These are phyloP conservation scores for Machaerirhynchus nigripectus DNA, from an alignment of 2,113 vertebrate species.

Conservation along the genomic window DNA sequence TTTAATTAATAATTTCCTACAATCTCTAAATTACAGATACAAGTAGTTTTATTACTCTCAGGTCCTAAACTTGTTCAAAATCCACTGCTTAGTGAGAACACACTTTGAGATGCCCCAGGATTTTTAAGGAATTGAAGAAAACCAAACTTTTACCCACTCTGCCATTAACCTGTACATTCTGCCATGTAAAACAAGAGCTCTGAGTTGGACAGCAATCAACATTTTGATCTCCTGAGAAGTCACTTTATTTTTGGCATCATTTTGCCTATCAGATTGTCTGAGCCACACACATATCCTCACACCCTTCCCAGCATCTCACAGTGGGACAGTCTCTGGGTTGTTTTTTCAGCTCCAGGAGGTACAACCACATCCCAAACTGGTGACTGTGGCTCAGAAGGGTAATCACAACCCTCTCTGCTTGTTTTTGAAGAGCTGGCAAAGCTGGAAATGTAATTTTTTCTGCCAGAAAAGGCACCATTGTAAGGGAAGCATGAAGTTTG, in stretches of 20 bases:
- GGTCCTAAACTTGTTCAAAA: not conserved
- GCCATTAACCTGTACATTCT: not conserved
- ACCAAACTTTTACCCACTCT: not conserved
- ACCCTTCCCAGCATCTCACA: not conserved
- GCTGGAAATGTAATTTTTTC: not conserved
- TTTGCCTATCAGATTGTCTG: not conserved
- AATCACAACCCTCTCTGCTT: not conserved
- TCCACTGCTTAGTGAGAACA: not conserved
- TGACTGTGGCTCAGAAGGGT: accelerated
- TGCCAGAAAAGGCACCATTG: not conserved
- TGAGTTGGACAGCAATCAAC: not conserved
- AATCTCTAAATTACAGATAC: not conserved
- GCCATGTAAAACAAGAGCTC: not conserved
- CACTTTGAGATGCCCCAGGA: not conserved
- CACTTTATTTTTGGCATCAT: not conserved
- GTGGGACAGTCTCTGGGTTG: not conserved
- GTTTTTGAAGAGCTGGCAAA: not conserved
- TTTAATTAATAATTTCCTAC: not conserved
- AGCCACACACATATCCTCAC: not conserved
- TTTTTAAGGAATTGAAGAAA: not conserved
- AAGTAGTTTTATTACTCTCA: not conserved
- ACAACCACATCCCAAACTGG: not conserved
- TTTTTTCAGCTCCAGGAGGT: not conserved
- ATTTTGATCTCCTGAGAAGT: not conserved
- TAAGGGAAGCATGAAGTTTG: not conserved